phyloP scores from a whole-genome alignment of 2,113 vertebrate species.

The Shinisaurus crocodilurus region DNA sequence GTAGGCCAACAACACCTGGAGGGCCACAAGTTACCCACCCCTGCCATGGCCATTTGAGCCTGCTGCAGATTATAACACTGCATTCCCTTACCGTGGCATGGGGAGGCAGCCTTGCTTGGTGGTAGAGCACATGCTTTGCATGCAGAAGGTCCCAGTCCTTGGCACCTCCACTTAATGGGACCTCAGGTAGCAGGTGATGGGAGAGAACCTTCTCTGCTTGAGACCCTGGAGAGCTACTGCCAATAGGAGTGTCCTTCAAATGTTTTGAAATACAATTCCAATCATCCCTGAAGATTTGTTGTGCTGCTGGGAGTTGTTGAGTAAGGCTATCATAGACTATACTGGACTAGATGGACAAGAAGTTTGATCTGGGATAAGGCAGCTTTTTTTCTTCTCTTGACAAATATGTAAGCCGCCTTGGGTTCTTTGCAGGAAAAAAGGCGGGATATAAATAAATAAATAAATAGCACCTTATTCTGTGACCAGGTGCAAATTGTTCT shows the following conservation, averaged over 20 bases:
- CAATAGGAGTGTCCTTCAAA: background rate
- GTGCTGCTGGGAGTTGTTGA: too few species aligned
- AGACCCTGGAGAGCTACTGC: background rate
- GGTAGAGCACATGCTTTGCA: background rate
- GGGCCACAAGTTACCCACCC: background rate
- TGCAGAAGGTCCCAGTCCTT: background rate
- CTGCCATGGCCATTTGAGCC: background rate
- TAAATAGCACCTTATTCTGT: constrained; percentile 1
- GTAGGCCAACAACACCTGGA: background rate
- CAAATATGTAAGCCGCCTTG: too few species aligned
- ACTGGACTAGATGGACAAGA: too few species aligned
- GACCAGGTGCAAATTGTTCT: background rate
- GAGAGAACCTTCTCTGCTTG: background rate
- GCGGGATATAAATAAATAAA: too few species aligned
- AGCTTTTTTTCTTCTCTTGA: background rate
- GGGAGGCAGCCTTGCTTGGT: background rate
- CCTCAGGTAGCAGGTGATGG: background rate
- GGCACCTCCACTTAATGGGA: background rate
- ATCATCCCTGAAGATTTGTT: background rate
- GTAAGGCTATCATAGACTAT: too few species aligned
- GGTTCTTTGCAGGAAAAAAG: too few species aligned
- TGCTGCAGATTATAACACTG: background rate
- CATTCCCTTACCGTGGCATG: background rate
- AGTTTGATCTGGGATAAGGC: too few species aligned
- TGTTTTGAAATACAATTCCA: background rate